phyloP scores from a whole-genome alignment of 2,113 vertebrate genomes.

The Ammodytes marinus region DNA sequence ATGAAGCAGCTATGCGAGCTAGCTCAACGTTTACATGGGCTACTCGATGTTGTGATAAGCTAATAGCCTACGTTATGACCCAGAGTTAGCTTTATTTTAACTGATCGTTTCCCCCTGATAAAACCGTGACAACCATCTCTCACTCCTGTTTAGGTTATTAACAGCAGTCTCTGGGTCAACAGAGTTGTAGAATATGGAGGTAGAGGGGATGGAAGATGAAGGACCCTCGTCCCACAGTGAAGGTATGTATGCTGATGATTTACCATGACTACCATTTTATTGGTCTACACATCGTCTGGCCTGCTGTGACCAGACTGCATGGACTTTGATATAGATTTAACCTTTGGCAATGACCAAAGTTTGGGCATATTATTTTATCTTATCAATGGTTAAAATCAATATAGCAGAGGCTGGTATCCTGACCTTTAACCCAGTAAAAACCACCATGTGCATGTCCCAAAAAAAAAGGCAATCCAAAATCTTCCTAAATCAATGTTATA shows the following conservation, averaged over 20 bases:
- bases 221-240: constrained; percentile 52
- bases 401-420: too few relatives aligned
- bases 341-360: too few relatives aligned
- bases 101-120: constrained; percentile 2
- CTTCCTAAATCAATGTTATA: too few relatives aligned
- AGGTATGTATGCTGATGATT: constrained; percentile 42
- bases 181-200: constrained; percentile 67
- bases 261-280: too few relatives aligned
- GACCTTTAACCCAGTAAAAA: too few relatives aligned
- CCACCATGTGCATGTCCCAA: too few relatives aligned
- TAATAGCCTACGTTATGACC: not conserved
- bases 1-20: constrained; percentile 17
- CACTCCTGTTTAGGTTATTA: constrained; percentile 14
- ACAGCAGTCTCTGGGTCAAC: constrained; percentile 26
- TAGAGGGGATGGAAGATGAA: constrained; percentile 63
- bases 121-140: not conserved
- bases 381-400: too few relatives aligned
- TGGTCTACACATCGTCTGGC: not conserved
- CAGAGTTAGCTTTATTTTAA: too few relatives aligned
- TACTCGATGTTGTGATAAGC: not conserved
- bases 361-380: not conserved
- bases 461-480: too few relatives aligned
- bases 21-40: constrained; percentile 12
- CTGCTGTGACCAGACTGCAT: not conserved
- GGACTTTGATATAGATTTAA: not conserved